Conservation (phyloP, 2,888 invertebrate genomes). For the Caenorhabditis sp. region DNA sequence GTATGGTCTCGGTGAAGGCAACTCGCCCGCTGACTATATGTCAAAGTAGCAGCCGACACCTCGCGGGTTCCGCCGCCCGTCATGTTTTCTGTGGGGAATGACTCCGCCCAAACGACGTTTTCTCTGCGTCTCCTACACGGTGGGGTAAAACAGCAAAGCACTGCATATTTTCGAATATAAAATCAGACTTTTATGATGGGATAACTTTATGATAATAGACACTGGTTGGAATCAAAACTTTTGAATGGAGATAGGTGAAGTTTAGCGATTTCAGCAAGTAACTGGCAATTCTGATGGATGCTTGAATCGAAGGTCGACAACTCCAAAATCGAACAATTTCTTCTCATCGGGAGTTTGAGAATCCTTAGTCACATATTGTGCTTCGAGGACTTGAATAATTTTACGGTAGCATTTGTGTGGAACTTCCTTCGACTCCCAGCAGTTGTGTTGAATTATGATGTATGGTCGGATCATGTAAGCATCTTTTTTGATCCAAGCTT, state of each 20-base stretch:
- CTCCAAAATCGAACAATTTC: slow-evolving; percentile 22
- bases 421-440: slow-evolving; percentile 31
- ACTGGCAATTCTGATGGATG: slow-evolving; percentile 7
- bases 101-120: too few species aligned
- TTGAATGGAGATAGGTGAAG: too few species aligned
- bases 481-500: slow-evolving; percentile 15
- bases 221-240: too few species aligned
- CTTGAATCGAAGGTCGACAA: slow-evolving; percentile 40
- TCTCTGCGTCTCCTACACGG: neutral
- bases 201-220: too few species aligned
- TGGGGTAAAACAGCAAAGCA: too few species aligned
- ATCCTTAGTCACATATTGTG: neutral
- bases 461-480: slow-evolving; percentile 38
- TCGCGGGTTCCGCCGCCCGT: slow-evolving; percentile 35
- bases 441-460: slow-evolving; percentile 36
- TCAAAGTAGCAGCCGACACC: slow-evolving; percentile 17
- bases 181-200: too few species aligned
- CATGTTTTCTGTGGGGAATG: too few species aligned
- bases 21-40: neutral
- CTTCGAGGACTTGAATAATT: slow-evolving; percentile 8
- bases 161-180: too few species aligned
- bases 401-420: slow-evolving; percentile 38
- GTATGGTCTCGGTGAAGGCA: slow-evolving; percentile 67
- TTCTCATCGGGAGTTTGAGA: slow-evolving; percentile 27
- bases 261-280: slow-evolving; percentile 6